Base-by-base conservation (phyloP, 37 sponge, comb jelly and placozoan species). In the Trichoplax adhaerens region DNA sequence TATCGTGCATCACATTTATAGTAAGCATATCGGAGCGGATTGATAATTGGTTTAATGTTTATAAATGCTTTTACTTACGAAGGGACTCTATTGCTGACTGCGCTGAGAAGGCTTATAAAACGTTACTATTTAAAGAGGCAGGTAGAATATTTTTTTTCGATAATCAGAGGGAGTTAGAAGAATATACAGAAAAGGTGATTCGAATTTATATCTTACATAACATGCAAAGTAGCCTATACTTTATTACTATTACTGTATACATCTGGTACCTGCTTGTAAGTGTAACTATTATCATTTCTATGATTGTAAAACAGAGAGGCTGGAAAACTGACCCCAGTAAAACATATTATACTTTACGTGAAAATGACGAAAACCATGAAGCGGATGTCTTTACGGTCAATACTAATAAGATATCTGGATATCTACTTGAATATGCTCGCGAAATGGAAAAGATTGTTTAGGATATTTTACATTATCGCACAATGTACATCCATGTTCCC, bases 371-470 rank as follows among this genome's bases (percentile, higher is more conserved):
- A 29, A 29, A 29, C 29, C 29, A 29, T 29, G 29, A 29, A 29
- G 29, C 29, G 29, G 29, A 29, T 29, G 29, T 29, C 29, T 29
- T 29, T 29, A 29, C 29, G 29, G 29, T 29, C 29, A 29, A 29
- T 29, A 29, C 29, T 29, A 29, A 29, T 29, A 29, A 29, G 29
- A 29, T 29, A 29, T 29, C 29, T 29, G 29, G 29, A 29, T 29
- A 29, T 29, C 29, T 29, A 47, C 80, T 94, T 3, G 70, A 73
- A 50, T 94, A 94, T 55, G 95, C 87, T 4, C 58, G 82, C 65
- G 95, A 94, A 64, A 77, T 94, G 48, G 95, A 94, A 66, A 86
- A 79, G 61, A 94, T 94, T 51, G 95, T 94, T n/a, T 92, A 77
- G 65, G 66, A 8, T 52, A n/a, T 58, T 29, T n/a, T 48, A 1